phyloP scores from a whole-genome alignment of 2,888 invertebrate species.

The Candidula unifasciata region DNA sequence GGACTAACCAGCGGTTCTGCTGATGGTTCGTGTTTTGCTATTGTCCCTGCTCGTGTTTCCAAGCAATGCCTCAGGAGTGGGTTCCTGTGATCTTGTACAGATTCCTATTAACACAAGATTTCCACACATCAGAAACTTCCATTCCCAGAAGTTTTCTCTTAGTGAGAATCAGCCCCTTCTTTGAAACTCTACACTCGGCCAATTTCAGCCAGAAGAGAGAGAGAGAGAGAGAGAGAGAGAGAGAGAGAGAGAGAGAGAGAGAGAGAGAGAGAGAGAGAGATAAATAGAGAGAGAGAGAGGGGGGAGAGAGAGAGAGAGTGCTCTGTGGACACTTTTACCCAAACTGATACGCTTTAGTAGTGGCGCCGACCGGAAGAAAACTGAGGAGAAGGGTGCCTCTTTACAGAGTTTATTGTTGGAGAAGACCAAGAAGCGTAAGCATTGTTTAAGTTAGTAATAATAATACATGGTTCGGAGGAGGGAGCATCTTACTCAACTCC shows the following conservation, averaged over 20 bases:
- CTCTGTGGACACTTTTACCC: no score
- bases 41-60: neutral
- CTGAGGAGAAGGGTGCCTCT: no score
- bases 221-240: neutral
- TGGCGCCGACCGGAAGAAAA: no score
- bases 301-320: no score
- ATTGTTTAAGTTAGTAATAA: no score
- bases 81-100: neutral
- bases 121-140: constrained; percentile 26
- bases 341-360: no score
- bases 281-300: no score
- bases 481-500: no score
- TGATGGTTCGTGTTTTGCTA: neutral
- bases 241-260: neutral
- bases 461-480: no score
- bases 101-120: constrained; percentile 34
- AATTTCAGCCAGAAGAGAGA: constrained; percentile 7
- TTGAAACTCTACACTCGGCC: constrained; percentile 37
- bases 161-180: neutral
- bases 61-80: neutral
- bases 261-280: neutral
- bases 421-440: no score
- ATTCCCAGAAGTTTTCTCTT: neutral
- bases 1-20: neutral
- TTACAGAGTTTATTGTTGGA: no score